These are phyloP conservation scores for Mesocricetus auratus DNA, from an alignment of 2,113 vertebrate species.

Conservation along the genomic window DNA sequence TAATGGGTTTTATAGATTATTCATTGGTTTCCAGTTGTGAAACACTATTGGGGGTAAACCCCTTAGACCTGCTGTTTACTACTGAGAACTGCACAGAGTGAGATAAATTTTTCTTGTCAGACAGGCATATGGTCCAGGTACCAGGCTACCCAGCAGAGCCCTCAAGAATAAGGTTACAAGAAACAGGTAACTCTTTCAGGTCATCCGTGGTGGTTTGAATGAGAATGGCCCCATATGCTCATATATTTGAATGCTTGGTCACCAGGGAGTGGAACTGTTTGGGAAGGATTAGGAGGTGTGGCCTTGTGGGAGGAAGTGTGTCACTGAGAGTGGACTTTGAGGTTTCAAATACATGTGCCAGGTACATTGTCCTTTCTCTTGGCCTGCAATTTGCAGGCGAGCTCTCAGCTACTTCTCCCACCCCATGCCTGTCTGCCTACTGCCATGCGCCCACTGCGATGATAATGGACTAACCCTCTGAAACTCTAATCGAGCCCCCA, in stretches of 20 bases:
- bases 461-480: not conserved
- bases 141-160: not conserved
- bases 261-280: not conserved
- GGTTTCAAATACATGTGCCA: not conserved
- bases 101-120: not conserved
- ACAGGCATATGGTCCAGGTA: not conserved
- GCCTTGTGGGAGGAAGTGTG: not conserved
- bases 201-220: not conserved
- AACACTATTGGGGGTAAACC: conserved; percentile 77
- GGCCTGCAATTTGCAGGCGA: not conserved
- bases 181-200: not conserved
- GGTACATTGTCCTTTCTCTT: not conserved
- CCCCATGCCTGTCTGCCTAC: not conserved
- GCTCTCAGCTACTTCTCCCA: not conserved
- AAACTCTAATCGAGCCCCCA: not conserved
- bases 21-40: conserved; percentile 75
- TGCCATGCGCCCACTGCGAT: too few relatives aligned
- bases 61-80: conserved; percentile 72
- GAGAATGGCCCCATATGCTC: not conserved
- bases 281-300: not conserved
- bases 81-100: conserved; percentile 58
- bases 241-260: not conserved
- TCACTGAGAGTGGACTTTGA: not conserved
- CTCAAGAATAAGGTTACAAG: not conserved
- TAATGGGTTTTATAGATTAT: conserved; percentile 85